Percentiles rank a stretch among this genome's conserved stretches.
These are phyloP conservation scores for Phrynosoma blainvillii DNA, from an alignment of 2,113 vertebrate genomes.

Conservation along the genomic window DNA sequence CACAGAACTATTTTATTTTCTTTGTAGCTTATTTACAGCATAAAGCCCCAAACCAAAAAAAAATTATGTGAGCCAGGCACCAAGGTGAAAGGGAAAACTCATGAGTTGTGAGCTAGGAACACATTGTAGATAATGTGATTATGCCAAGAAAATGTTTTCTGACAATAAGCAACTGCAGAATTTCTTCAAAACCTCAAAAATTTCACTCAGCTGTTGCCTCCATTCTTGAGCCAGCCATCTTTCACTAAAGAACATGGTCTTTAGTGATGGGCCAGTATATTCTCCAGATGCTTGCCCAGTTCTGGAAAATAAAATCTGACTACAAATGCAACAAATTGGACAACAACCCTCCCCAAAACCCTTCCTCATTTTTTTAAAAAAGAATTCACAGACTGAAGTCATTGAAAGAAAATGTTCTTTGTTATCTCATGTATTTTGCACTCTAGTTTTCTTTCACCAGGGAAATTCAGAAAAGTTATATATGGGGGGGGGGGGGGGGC, in stretches of 20 bases:
- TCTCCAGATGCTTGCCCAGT: background rate
- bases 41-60: background rate
- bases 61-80: background rate
- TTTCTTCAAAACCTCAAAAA: conserved; percentile 4
- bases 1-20: background rate
- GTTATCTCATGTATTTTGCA: too few relatives aligned
- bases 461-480: too few relatives aligned
- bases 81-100: background rate
- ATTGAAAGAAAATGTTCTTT: too few relatives aligned
- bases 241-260: too few relatives aligned
- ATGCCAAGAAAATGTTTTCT: background rate
- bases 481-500: too few relatives aligned
- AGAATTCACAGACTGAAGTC: too few relatives aligned
- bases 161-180: background rate
- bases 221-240: too few relatives aligned
- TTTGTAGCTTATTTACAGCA: background rate
- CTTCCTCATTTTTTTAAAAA: too few relatives aligned
- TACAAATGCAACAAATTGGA: too few relatives aligned
- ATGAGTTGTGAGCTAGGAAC: background rate
- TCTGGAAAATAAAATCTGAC: background rate
- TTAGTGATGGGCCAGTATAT: background rate
- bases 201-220: background rate
- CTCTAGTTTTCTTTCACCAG: too few relatives aligned
- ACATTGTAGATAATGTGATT: background rate
- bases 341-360: too few relatives aligned